Conservation (phyloP, 2,888 invertebrate genomes). For the Xanthia icteritia region DNA sequence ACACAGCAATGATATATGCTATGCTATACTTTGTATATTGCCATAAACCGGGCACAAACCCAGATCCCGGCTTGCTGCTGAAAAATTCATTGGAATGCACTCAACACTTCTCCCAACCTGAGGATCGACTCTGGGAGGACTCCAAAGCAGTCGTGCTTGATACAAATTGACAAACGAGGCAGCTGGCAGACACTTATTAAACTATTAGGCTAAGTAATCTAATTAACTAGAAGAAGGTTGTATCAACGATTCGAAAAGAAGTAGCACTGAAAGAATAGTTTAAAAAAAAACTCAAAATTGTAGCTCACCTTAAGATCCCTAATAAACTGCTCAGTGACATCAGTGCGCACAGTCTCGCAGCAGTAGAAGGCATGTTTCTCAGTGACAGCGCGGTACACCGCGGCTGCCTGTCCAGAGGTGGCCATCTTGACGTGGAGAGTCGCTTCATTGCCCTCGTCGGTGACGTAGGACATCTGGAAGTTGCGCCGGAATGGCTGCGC, state of each 20-base stretch:
- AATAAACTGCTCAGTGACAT: constrained; percentile 97
- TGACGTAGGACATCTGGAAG: constrained; percentile 94
- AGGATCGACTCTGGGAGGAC: too few relatives aligned
- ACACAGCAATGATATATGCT: not conserved
- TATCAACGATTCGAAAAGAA: too few relatives aligned
- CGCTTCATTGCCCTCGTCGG: constrained; percentile 92
- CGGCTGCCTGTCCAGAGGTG: constrained; percentile 95
- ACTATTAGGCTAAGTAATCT: too few relatives aligned
- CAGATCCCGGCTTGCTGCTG: not conserved
- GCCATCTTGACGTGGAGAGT: constrained; percentile 95
- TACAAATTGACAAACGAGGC: not conserved
- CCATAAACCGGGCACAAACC: too few relatives aligned
- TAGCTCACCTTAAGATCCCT: constrained; percentile 94
- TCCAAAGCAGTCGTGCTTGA: too few relatives aligned
- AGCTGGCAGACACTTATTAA: not conserved
- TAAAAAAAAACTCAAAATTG: not conserved
- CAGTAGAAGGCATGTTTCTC: constrained; percentile 98
- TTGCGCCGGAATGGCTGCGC: constrained; percentile 94
- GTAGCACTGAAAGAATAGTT: too few relatives aligned
- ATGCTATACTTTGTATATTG: too few relatives aligned
- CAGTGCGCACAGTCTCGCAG: constrained; percentile 96
- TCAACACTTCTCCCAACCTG: too few relatives aligned
- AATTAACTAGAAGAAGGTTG: too few relatives aligned
- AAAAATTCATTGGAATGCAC: not conserved
- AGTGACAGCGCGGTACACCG: constrained; percentile 95